Evolutionary conservation across 53 echinoderm and acorn worm genomes (phyloP), one percentile per base, ranked within the genome.

Genomic region (Pentamera pediparva): DNA sequence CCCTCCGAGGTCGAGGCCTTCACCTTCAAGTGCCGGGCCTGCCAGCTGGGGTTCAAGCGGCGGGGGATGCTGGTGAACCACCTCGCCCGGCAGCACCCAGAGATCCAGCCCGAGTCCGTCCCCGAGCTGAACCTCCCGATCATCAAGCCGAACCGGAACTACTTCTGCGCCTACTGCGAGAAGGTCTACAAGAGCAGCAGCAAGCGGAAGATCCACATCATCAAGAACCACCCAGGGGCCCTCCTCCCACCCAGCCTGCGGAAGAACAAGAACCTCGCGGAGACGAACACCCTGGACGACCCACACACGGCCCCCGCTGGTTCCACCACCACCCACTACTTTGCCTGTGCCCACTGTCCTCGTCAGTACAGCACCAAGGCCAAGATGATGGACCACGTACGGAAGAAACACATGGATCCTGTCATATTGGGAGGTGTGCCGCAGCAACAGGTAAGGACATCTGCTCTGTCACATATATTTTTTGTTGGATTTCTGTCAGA

Each of bases 151-250:
- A 94, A 94, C 62, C 74, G 94, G 41, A 94, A 94, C 79, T 94
- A 94, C 73, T 94, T 94, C 87, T 94, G 94, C 38, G 89, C 86
- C 15, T 94, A 94, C 61, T 94, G 94, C 48, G 94, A 94, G 71
- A 94, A 94, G 73, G 85, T 94, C 22, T 94, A 94, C 79, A 94
- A 94, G 74, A 94, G 94, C 79, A 94, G 94, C 56, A 94, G 94
- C 39, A 94, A 94, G 59, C 64, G 94, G 55, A 94, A 94, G 82
- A 94, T 94, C 39, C 94, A 94, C 73, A 94, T 94, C 59, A 25
- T 94, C 27, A 94, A 94, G 76, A 94, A 94, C 50, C 94, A 94
- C 32, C 94, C 94, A n/a, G 94, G 94, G 31, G 79, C 84, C 22
- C 45, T 75, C 36, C 70, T 94, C 5, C 94, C 94, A 6, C 94